Percentiles rank a stretch among this genome's conserved stretches.
Conservation (phyloP, 2,888 invertebrate species). For the Pyrrhosoma nymphula region DNA sequence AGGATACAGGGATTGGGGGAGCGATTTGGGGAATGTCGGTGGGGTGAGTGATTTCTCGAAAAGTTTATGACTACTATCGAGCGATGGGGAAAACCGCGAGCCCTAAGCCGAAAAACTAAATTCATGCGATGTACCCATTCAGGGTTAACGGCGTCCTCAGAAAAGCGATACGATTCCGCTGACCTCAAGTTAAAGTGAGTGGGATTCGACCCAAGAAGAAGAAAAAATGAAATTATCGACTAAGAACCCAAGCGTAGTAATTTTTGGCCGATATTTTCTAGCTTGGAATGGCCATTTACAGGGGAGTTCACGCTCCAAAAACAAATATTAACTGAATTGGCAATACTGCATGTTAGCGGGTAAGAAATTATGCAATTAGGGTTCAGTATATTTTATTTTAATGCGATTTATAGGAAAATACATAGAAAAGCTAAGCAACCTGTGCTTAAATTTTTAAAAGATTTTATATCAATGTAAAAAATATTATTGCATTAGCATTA, state of each 20-base stretch:
- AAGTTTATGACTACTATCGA: conserved; percentile 1
- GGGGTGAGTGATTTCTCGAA: neutral
- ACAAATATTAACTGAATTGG: too few species aligned
- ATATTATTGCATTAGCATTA: too few species aligned
- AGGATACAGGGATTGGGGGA: neutral
- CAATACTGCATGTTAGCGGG: too few species aligned
- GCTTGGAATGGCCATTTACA: neutral
- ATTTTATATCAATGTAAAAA: too few species aligned
- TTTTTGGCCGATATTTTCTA: neutral
- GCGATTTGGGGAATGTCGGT: neutral
- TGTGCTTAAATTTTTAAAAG: too few species aligned
- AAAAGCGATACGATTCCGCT: neutral
- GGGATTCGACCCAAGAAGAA: neutral
- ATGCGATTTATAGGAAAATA: too few species aligned
- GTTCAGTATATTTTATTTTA: too few species aligned
- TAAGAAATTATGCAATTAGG: too few species aligned
- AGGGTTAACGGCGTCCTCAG: neutral
- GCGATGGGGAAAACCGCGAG: neutral
- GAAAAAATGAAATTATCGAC: neutral
- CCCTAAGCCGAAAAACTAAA: neutral
- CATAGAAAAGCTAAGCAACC: too few species aligned
- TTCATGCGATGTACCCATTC: neutral
- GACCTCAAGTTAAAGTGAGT: neutral
- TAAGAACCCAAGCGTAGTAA: neutral
- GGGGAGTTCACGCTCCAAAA: neutral